Conservation (phyloP, 1,140 invertebrate genomes). For the Ylistrum balloti region DNA sequence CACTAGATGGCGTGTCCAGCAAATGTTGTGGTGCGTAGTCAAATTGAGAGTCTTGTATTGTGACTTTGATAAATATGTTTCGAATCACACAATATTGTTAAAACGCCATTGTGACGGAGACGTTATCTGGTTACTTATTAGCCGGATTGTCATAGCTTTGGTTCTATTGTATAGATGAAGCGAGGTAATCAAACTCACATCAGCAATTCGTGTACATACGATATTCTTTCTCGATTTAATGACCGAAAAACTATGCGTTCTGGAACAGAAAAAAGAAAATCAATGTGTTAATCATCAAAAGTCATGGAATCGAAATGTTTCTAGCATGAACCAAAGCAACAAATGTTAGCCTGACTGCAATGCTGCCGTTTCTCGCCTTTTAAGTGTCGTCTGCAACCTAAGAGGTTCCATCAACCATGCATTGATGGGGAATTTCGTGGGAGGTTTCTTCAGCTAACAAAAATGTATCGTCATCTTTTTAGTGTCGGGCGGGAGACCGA, state of each 20-base stretch:
- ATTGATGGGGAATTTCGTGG: too few relatives aligned
- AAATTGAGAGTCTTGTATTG: conserved; percentile 8
- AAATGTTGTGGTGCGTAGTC: background rate
- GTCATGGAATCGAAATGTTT: background rate
- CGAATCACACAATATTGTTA: background rate
- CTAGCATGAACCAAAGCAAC: conserved; percentile 22
- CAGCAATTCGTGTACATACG: background rate
- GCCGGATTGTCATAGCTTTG: background rate
- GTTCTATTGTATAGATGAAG: background rate
- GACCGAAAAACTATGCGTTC: background rate
- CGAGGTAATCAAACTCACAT: background rate
- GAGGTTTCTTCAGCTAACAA: too few relatives aligned
- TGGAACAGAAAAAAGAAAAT: conserved; percentile 21
- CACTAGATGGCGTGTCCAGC: background rate
- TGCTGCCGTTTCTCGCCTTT: background rate
- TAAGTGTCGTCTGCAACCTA: background rate
- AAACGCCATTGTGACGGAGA: background rate
- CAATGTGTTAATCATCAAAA: conserved; percentile 17
- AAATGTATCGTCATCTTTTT: too few relatives aligned
- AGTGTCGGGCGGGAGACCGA: too few relatives aligned
- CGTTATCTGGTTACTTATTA: background rate
- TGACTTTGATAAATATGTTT: background rate
- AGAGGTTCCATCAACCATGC: background rate
- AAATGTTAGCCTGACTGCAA: background rate
- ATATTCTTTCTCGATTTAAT: conserved; percentile 2